Conservation (phyloP, 2,888 invertebrate genomes). For the Leptopilina syphax region DNA sequence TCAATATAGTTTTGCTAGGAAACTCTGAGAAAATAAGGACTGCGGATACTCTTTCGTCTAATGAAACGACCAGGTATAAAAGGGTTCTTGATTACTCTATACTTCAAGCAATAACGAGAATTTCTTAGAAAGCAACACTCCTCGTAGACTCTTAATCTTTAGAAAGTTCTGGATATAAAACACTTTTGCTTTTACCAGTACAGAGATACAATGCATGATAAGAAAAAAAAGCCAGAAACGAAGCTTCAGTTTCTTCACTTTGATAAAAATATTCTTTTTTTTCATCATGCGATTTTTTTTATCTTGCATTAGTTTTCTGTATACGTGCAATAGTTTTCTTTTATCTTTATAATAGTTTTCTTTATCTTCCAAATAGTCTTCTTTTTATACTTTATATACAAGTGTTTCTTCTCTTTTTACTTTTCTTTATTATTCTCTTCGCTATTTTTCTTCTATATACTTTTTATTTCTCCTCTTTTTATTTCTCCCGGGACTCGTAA, state of each 20-base stretch:
- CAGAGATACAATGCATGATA: constrained; percentile 2
- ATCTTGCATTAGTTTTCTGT: background rate
- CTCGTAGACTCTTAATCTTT: constrained; percentile 9
- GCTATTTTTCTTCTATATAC: too few species aligned
- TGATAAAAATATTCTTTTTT: background rate
- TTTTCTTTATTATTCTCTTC: too few species aligned
- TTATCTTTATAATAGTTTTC: too few species aligned
- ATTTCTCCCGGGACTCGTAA: too few species aligned
- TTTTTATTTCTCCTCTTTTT: too few species aligned
- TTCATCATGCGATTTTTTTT: background rate
- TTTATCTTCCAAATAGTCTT: too few species aligned
- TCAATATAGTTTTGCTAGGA: constrained; percentile 27
- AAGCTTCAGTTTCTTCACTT: constrained; percentile 16
- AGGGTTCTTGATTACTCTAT: constrained; percentile 31
- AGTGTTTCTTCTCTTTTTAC: too few species aligned
- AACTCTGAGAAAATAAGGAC: constrained; percentile 23
- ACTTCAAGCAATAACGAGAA: constrained; percentile 34
- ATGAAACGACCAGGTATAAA: constrained; percentile 25
- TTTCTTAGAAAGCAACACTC: constrained; percentile 22
- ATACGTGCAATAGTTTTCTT: too few species aligned
- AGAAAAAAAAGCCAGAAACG: background rate
- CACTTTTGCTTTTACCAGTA: constrained; percentile 19
- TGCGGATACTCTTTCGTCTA: constrained; percentile 28
- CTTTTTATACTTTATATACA: too few species aligned
- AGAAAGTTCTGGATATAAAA: constrained; percentile 17